phyloP scores from a whole-genome alignment of 1,140 invertebrate species.

The Dendrolimus kikuchii region DNA sequence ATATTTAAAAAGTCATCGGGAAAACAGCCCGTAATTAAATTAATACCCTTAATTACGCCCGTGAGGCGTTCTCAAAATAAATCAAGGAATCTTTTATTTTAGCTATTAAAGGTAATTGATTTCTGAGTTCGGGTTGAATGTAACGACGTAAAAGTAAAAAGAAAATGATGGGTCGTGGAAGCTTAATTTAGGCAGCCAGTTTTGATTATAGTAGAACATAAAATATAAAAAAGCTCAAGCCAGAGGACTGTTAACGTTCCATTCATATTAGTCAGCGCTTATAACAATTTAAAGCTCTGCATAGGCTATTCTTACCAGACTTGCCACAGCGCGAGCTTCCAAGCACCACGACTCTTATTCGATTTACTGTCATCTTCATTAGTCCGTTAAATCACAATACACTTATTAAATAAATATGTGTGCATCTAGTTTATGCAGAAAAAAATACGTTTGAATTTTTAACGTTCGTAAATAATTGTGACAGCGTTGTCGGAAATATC shows the following conservation, averaged over 20 bases:
- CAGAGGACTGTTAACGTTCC: slow-evolving; percentile 11
- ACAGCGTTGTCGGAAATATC: slow-evolving; percentile 44
- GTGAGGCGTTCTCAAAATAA: slow-evolving; percentile 30
- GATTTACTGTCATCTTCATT: slow-evolving; percentile 74
- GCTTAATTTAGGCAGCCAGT: slow-evolving; percentile 10
- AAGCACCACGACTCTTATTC: slow-evolving; percentile 80
- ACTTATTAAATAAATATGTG: slow-evolving; percentile 30
- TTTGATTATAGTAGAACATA: background rate
- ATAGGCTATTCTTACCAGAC: slow-evolving; percentile 64
- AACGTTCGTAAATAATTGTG: slow-evolving; percentile 18
- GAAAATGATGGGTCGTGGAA: slow-evolving; percentile 13
- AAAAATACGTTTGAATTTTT: slow-evolving; percentile 17
- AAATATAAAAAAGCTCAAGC: slow-evolving; percentile 12
- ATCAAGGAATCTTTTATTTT: slow-evolving; percentile 32
- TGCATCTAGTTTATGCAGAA: slow-evolving; percentile 23
- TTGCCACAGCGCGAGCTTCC: slow-evolving; percentile 80
- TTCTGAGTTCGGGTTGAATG: slow-evolving; percentile 20
- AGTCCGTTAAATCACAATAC: slow-evolving; percentile 36
- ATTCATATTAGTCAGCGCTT: slow-evolving; percentile 14
- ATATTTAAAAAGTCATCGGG: slow-evolving; percentile 13
- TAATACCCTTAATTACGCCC: slow-evolving; percentile 29
- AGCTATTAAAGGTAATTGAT: slow-evolving; percentile 55
- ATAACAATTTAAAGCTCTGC: slow-evolving; percentile 20
- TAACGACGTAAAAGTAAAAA: slow-evolving; percentile 12
- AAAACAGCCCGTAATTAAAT: slow-evolving; percentile 25